phyloP scores from a whole-genome alignment of 2,797 vertebrate species.

The Microctenopoma lineatum region DNA sequence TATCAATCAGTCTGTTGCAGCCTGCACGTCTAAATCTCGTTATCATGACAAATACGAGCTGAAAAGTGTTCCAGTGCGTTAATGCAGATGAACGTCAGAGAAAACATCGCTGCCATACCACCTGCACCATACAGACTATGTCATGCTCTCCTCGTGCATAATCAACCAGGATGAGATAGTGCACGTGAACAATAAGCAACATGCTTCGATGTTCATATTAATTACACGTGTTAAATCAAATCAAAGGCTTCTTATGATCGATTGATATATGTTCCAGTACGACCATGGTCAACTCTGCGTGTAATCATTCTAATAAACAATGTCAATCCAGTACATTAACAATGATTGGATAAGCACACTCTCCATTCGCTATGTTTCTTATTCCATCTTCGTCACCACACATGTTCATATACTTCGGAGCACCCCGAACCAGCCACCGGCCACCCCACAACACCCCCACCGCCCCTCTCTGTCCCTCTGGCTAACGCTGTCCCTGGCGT shows the following conservation, averaged over 20 bases:
- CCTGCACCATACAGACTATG: background rate
- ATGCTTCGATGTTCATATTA: conserved; percentile 18
- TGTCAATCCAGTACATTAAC: conserved; percentile 4
- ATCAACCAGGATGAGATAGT: conserved; percentile 31
- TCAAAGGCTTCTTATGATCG: conserved; percentile 20
- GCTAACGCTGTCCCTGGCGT: conserved; percentile 54
- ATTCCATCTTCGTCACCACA: conserved; percentile 25
- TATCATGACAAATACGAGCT: background rate
- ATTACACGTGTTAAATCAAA: conserved; percentile 43
- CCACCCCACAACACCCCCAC: background rate
- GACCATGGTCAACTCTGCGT: background rate
- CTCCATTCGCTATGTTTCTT: conserved; percentile 11
- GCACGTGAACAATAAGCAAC: conserved; percentile 19
- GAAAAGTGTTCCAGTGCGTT: background rate
- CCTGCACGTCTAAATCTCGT: background rate
- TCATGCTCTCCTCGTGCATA: background rate
- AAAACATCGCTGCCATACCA: background rate
- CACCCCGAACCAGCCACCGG: background rate
- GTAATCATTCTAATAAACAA: conserved; percentile 21
- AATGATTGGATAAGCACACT: background rate
- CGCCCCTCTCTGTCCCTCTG: conserved; percentile 31
- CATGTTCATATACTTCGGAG: conserved; percentile 12
- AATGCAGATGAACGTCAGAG: background rate
- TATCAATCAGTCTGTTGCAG: background rate
- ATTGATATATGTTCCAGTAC: conserved; percentile 27